Base-by-base conservation (phyloP, 2,888 invertebrate species). In the Synanthedon tipuliformis region DNA sequence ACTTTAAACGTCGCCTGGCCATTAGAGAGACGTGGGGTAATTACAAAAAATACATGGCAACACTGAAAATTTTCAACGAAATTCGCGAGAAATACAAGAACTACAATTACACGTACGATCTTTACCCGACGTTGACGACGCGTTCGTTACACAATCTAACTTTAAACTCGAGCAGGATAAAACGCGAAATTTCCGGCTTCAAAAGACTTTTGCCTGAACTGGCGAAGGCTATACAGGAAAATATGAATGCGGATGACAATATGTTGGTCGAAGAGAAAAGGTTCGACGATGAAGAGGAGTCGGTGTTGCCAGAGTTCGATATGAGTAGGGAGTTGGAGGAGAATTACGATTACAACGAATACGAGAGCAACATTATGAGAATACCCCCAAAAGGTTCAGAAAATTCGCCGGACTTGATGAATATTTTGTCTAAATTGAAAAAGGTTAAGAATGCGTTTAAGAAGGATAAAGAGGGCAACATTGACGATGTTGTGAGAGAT, bases 11-110 rank as follows among this genome's bases (percentile, higher is more conserved):
- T 48, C 86, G 95, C 50, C 63, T 73, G 48, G 92, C 92, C 0
- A 92, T 94, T 51, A 78, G 94, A 56, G 89, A 92, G 55, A 93
- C 93, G 0, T 94, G 94, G 94, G 94, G 90, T 0, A 88, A 82
- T 53, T 78, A 84, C 50, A 72, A 66, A 12, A 82, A 76, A 55
- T 87, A 89, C 56, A 13, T 62, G 5, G 63, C 74, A 60, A 54
- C 75, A 45, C 65, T 68, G 1, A 73, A 72, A 59, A 56, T 83
- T 4, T 83, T 71, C 52, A 66, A 73, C 10, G 56, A 60, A 41
- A 66, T 75, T 0, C 68, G 62, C 49, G 69, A 78, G 5, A 81
- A 66, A 54, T 85, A 85, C 61, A 78, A 73, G 61, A 63, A 73
- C 49, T 86, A 82, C 54, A 84, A 86, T 59, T 84, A 62, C 56